Evolutionary conservation across 1,140 invertebrate genomes (phyloP), one percentile per base, ranked within the genome.

Genomic region (Triops longicaudatus): DNA sequence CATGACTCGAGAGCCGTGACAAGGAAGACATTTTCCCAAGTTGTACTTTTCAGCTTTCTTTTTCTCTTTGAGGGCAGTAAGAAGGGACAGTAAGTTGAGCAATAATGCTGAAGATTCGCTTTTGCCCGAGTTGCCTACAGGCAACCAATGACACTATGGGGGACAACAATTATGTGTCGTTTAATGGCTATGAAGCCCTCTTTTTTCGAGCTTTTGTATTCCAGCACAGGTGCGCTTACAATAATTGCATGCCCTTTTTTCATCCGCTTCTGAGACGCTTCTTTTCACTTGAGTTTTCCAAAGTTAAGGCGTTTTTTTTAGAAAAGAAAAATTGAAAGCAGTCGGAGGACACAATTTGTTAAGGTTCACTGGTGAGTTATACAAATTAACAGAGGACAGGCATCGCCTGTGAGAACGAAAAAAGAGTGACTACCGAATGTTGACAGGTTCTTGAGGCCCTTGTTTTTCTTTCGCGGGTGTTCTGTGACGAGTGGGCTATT

Each of bases 111-210:
- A 37, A 37, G 31, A 37, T 37, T 63, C 17, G 17, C 22, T 22
- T 22, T 63, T 22, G 50, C 50, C 31, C 31, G 31, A 63, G 50
- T n/a, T 22, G 50, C n/a, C 50, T 63, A 22, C 50, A 63, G n/a
- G 50, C 50, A 63, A 63, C 50, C 50, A 63, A 63, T 63, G 50
- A 63, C 50, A 63, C 50, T 63, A 63, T 63, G 50, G 50, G 50
- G 50, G 50, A 9, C 50, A 63, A 63, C 50, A 63, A 63, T 63
- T 63, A 63, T 63, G 50, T 63, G 50, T 63, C 50, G 50, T 63
- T 63, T 63, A 63, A 63, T 63, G 50, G 50, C 50, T 10, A 10
- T 63, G 50, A 63, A 63, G 50, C 2, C 31, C 7, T 37, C 50
- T 63, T 63, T 22, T 63, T 22, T 63, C 50, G 22, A 63, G 50